A percentile compares a stretch with the other conserved stretches of the same genome.
Conservation (phyloP, 2,888 invertebrate species). For the Julus scandinavius region DNA sequence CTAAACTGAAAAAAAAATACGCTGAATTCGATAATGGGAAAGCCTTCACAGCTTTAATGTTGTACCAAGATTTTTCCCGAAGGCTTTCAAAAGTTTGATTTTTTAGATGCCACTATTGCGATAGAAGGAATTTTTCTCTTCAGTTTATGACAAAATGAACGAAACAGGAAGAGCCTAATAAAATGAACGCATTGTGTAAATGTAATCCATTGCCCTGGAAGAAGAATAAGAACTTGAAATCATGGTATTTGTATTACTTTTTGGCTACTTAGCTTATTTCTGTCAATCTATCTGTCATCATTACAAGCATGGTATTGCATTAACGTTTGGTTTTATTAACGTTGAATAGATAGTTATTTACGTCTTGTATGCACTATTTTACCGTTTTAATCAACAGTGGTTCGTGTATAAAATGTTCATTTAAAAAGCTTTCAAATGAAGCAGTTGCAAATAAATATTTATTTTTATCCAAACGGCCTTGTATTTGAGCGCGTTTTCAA, state of each 20-base stretch:
- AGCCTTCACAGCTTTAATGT: constrained; percentile 14
- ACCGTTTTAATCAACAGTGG: neutral
- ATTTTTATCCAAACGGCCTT: no score
- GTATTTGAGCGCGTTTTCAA: no score
- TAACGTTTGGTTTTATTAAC: no score
- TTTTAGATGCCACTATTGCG: constrained; percentile 10
- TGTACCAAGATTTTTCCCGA: neutral
- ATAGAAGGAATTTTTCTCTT: neutral
- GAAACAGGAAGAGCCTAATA: neutral
- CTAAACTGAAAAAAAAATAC: neutral
- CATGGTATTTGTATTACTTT: neutral
- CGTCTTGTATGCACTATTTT: neutral
- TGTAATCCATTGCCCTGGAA: neutral
- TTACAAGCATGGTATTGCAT: no score
- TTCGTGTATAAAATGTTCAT: neutral
- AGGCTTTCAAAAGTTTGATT: constrained; percentile 13
- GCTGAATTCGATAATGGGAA: neutral
- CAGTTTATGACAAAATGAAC: constrained; percentile 2
- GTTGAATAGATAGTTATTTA: no score
- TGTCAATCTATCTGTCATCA: neutral
- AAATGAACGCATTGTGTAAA: neutral
- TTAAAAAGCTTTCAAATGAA: neutral
- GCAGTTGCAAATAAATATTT: no score
- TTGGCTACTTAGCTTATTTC: neutral
- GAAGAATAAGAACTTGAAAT: neutral